Conservation (phyloP, 2,888 invertebrate species). For the Itoplectis maculator region DNA sequence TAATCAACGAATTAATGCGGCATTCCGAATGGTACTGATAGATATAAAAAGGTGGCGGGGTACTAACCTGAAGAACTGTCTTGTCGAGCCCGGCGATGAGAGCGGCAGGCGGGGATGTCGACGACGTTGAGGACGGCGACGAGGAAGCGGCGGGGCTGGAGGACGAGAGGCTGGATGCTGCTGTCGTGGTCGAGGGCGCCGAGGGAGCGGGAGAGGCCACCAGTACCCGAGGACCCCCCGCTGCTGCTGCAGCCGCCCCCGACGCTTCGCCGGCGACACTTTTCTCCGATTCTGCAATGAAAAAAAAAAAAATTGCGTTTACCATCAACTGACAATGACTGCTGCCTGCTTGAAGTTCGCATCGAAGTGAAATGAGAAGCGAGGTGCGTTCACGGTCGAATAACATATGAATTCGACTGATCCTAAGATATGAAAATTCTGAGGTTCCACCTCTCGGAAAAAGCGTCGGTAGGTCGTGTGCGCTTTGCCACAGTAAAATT, state of each 20-base stretch:
- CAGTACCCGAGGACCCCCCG: slow-evolving; percentile 78
- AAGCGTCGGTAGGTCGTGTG: too few species aligned
- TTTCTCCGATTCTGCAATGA: slow-evolving; percentile 79
- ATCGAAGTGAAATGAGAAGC: background rate
- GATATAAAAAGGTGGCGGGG: slow-evolving; percentile 13
- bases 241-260: slow-evolving; percentile 76
- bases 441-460: too few species aligned
- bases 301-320: slow-evolving; percentile 63
- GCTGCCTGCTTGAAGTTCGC: background rate
- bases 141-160: slow-evolving; percentile 75
- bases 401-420: too few species aligned
- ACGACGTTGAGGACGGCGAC: slow-evolving; percentile 74
- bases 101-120: slow-evolving; percentile 84
- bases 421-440: too few species aligned
- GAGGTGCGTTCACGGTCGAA: background rate
- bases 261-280: slow-evolving; percentile 77
- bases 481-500: too few species aligned
- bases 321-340: slow-evolving; percentile 15
- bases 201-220: slow-evolving; percentile 79
- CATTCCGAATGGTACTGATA: background rate
- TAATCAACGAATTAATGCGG: background rate
- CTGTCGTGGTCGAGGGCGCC: slow-evolving; percentile 81
- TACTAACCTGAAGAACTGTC: slow-evolving; percentile 89
- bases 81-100: slow-evolving; percentile 90
- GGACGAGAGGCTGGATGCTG: slow-evolving; percentile 81